Conservation (phyloP, 2,113 vertebrate species). For the Xerus inauris region DNA sequence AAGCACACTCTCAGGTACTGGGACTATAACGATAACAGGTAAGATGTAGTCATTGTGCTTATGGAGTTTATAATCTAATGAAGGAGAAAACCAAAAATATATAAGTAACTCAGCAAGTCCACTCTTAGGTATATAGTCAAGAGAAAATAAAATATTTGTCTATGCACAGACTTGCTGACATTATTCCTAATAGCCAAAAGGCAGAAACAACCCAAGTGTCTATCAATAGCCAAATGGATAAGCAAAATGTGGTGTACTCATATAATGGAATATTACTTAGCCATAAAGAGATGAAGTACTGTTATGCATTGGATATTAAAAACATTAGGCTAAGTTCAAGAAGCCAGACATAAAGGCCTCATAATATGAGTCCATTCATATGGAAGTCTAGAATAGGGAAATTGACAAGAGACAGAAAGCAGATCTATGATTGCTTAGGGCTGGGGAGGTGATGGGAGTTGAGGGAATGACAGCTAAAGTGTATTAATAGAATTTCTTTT, state of each 20-base stretch:
- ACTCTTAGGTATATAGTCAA: neutral
- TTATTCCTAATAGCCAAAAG: neutral
- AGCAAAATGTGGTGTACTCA: too few relatives aligned
- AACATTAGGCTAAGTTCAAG: neutral
- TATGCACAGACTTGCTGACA: neutral
- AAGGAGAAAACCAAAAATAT: neutral
- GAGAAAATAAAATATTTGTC: neutral
- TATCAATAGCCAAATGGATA: neutral
- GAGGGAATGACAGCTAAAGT: neutral
- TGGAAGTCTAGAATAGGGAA: neutral
- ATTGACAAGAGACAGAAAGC: neutral
- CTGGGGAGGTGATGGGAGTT: neutral
- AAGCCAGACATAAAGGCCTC: neutral
- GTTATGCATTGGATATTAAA: neutral
- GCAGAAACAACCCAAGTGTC: neutral
- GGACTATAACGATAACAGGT: neutral
- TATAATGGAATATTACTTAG: neutral
- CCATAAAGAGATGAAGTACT: neutral
- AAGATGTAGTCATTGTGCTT: neutral
- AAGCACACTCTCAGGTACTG: neutral
- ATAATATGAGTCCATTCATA: neutral
- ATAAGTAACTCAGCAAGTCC: neutral
- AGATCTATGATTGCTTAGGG: neutral
- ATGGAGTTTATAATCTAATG: neutral
- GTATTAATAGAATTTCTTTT: neutral